A percentile compares a stretch with the other conserved stretches of the same genome.
phyloP scores from a whole-genome alignment of 2,888 invertebrate genomes.

The Thymelicus lineola region DNA sequence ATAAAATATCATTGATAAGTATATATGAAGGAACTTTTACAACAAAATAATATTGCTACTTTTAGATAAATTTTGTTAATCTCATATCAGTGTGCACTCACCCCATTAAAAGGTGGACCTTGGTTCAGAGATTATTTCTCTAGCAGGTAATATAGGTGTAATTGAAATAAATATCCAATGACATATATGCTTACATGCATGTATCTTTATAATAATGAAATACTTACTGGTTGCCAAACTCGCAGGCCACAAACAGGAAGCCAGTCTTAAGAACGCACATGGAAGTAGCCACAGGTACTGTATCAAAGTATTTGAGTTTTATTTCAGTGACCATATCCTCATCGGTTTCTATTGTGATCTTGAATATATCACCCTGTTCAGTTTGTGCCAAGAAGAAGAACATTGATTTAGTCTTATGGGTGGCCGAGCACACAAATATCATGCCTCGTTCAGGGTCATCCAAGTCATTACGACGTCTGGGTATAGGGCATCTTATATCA shows the following conservation, averaged over 20 bases:
- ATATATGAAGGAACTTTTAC: neutral
- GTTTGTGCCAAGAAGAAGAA: slow-evolving; percentile 99
- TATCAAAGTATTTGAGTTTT: slow-evolving; percentile 99
- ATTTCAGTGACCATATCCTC: slow-evolving; percentile 99
- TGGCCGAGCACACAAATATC: slow-evolving; percentile 99
- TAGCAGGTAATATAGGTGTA: slow-evolving; percentile 70
- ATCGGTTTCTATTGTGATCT: slow-evolving; percentile 98
- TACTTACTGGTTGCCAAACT: slow-evolving; percentile 99
- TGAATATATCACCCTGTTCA: slow-evolving; percentile 96
- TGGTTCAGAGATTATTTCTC: slow-evolving; percentile 85
- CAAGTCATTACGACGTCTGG: slow-evolving; percentile 97
- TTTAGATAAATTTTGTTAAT: slow-evolving; percentile 58
- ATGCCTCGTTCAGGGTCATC: slow-evolving; percentile 99
- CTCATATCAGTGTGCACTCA: slow-evolving; percentile 87
- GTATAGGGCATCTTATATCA: slow-evolving; percentile 99
- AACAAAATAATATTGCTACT: neutral
- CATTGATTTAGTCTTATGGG: slow-evolving; percentile 99
- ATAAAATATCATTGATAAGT: slow-evolving; percentile 41
- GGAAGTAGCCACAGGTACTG: slow-evolving; percentile 97
- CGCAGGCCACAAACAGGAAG: slow-evolving; percentile 98
- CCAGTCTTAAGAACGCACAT: slow-evolving; percentile 99
- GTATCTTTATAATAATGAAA: slow-evolving; percentile 21
- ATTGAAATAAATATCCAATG: slow-evolving; percentile 52
- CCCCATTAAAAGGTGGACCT: slow-evolving; percentile 83
- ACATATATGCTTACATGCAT: slow-evolving; percentile 62